phyloP scores from a whole-genome alignment of 2,113 vertebrate genomes.

The Ptilorrhoa leucosticta region DNA sequence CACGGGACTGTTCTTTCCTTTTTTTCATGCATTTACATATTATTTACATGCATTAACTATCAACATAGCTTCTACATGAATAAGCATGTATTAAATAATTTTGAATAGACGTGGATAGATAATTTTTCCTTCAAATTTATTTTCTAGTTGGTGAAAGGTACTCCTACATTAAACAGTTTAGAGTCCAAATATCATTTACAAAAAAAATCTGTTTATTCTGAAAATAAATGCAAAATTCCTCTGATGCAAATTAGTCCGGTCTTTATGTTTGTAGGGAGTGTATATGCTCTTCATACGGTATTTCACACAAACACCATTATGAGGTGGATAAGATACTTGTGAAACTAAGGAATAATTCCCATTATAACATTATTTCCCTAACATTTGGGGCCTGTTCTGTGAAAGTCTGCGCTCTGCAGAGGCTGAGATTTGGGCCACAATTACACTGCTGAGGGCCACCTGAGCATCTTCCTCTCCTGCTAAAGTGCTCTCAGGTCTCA shows the following conservation, averaged over 20 bases:
- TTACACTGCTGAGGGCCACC: background rate
- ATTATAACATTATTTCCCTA: background rate
- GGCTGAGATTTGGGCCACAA: background rate
- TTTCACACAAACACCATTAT: background rate
- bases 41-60: background rate
- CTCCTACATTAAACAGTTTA: background rate
- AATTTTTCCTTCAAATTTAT: background rate
- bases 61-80: background rate
- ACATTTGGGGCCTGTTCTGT: background rate
- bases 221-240: background rate
- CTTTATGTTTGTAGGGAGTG: background rate
- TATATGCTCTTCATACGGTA: accelerated
- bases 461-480: background rate
- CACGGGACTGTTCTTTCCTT: background rate
- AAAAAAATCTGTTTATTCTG: background rate
- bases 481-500: background rate
- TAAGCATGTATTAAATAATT: background rate
- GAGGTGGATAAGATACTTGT: background rate
- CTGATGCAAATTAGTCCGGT: background rate
- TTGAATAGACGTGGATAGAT: background rate
- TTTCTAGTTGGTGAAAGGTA: background rate
- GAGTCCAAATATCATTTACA: background rate
- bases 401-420: background rate
- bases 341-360: background rate
- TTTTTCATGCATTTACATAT: background rate